phyloP scores from a whole-genome alignment of 2,797 vertebrate species.

The Sciaenops ocellatus region DNA sequence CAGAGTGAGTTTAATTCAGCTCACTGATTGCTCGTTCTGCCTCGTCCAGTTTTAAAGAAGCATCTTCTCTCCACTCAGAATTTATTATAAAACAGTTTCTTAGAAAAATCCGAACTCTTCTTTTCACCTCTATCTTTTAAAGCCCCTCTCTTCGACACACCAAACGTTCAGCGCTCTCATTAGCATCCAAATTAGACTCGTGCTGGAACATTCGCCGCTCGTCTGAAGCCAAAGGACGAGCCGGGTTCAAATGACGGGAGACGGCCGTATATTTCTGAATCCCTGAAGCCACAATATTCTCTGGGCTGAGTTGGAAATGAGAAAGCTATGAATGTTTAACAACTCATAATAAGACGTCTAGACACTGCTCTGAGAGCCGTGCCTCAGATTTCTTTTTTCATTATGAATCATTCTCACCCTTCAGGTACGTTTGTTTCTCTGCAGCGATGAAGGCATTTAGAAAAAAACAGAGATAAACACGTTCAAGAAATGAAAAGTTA shows the following conservation, averaged over 20 bases:
- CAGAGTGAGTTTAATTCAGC: background rate
- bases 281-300: constrained; percentile 27
- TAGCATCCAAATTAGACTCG: constrained; percentile 7
- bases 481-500: background rate
- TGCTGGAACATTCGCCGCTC: constrained; percentile 17
- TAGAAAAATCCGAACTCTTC: background rate
- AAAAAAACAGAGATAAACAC: background rate
- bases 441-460: background rate
- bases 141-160: background rate
- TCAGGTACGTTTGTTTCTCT: background rate
- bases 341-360: constrained; percentile 45
- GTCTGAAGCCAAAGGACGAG: background rate
- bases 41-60: background rate
- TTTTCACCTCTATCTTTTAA: background rate
- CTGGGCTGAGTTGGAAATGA: constrained; percentile 20
- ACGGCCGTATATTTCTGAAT: constrained; percentile 5
- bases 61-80: background rate
- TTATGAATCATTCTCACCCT: background rate
- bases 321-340: constrained; percentile 47
- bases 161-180: background rate
- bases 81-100: background rate
- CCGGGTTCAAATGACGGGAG: constrained; percentile 1
- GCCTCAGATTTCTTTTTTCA: background rate
- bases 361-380: constrained; percentile 2
- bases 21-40: background rate